Conservation (phyloP, 2,113 vertebrate species). For the Alces alces region DNA sequence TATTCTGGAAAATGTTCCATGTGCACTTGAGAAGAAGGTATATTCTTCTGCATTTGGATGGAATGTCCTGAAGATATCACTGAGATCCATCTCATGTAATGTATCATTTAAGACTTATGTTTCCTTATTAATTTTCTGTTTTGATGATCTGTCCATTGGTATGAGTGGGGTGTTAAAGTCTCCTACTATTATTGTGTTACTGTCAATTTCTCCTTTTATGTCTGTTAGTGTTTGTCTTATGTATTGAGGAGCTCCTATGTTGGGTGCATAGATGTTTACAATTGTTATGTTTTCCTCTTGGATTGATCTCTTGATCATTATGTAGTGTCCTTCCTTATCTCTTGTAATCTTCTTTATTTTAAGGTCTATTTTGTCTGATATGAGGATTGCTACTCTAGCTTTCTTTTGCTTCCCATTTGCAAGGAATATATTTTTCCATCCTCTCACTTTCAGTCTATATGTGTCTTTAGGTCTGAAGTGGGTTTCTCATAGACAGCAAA, state of each 20-base stretch:
- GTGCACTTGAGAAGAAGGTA: not conserved
- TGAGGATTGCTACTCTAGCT: not conserved
- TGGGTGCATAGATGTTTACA: rapidly evolving
- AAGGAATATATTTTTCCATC: not conserved
- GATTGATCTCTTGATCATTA: not conserved
- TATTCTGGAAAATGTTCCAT: not conserved
- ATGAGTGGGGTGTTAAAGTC: not conserved
- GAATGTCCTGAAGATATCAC: not conserved
- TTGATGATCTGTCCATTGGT: not conserved
- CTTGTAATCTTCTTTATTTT: not conserved
- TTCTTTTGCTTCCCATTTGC: not conserved
- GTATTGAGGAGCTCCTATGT: not conserved
- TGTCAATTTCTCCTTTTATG: not conserved
- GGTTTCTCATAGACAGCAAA: not conserved
- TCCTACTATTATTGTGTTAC: not conserved
- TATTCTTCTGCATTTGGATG: not conserved
- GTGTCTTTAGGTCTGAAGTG: not conserved
- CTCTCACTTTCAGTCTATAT: not conserved
- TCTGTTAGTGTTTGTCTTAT: not conserved
- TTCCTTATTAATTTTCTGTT: not conserved
- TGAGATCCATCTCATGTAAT: not conserved
- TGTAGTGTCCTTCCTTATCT: not conserved
- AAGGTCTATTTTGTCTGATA: not conserved
- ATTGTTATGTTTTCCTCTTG: not conserved
- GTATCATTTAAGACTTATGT: not conserved